Base-by-base conservation (phyloP, 2,888 invertebrate genomes). In the Serripes groenlandicus region DNA sequence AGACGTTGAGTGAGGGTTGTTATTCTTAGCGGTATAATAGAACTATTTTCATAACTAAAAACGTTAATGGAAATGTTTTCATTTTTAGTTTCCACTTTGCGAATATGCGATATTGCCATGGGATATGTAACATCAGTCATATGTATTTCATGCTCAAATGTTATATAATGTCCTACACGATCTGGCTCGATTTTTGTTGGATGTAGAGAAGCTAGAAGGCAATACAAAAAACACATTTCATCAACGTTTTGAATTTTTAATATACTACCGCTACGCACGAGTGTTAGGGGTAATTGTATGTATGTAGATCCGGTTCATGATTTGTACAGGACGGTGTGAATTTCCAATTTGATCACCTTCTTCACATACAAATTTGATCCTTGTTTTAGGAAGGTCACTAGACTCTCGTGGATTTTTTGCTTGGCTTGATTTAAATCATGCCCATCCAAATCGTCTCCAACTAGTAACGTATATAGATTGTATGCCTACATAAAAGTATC, bases 301-400 rank as follows among this genome's bases (percentile, higher is more conserved):
- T 82, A 78, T 18, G 54, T 69, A 30, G 82, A 82, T 21, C 82
- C 82, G 5, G 23, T 18, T 15, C 71, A 11, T 11, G 82, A 78
- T 78, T 56, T 71, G 52, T 82, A 78, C 7, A 69, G 34, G 30
- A 81, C 74, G 9, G 77, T 82, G 66, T 75, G 71, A 52, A 85
- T 34, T 71, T 71, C 60, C 23, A 85, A 52, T 26, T 79, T 30
- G 4, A 82, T n/a, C 3, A 85, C 72, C 56, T 37, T 72, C 37
- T 77, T 72, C 26, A 85, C 35, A n/a, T 58, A 52, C 75, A 78
- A 82, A 15, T 70, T 69, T n/a, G 81, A 82, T 9, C 85, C 72
- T 21, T 82, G 66, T 34, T 73, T 64, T 15, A 85, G 74, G 54
- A 62, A 82, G 70, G 79, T 79, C 72, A 82, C 79, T 49, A 85